Base-by-base conservation (phyloP, 1,140 invertebrate genomes). In the Dufourea novaeangliae region DNA sequence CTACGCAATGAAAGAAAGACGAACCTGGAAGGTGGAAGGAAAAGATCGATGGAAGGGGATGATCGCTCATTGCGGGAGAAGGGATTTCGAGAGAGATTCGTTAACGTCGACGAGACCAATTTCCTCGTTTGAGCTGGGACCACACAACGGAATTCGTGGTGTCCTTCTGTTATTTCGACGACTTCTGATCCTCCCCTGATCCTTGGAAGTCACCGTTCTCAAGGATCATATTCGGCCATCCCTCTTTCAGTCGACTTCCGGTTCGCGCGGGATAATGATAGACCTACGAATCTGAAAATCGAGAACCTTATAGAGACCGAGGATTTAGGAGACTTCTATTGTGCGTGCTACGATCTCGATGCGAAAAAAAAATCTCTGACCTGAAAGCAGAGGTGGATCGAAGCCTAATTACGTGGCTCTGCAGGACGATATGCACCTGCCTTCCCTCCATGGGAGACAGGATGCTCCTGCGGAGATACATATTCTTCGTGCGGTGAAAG, bases 241-340 rank as follows among this genome's bases (percentile, higher is more conserved):
- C 37, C 71, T 39, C n/a, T 22, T 61, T n/a, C 14, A 62, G 71
- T 34, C 32, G 22, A 72, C 84, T 86, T 86, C 84, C 84, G 84
- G 84, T 82, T 86, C 72, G 83, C 84, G 80, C 72, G 52, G 63
- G 72, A 71, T 86, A 86, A 86, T 86, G 76, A 86, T 79, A 85
- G 84, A 25, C 44, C 72, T 74, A 56, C 64, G 68, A 79, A 85
- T 68, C 46, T 67, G 12, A 61, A 52, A 64, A 59, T 46, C 37
- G 61, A 71, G 46, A 10, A 22, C n/a, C n/a, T n/a, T n/a, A n/a
- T 25, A 66, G 66, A 32, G 34, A 56, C 50, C 34, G 25, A 64
- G 52, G 52, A 66, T 74, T 37, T 50, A 39, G 71, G 29, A 64
- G 70, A 68, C 71, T 59, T 72, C 79, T 71, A 85, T 85, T 84